phyloP scores from a whole-genome alignment of 2,113 vertebrate genomes.

The Manacus vitellinus region DNA sequence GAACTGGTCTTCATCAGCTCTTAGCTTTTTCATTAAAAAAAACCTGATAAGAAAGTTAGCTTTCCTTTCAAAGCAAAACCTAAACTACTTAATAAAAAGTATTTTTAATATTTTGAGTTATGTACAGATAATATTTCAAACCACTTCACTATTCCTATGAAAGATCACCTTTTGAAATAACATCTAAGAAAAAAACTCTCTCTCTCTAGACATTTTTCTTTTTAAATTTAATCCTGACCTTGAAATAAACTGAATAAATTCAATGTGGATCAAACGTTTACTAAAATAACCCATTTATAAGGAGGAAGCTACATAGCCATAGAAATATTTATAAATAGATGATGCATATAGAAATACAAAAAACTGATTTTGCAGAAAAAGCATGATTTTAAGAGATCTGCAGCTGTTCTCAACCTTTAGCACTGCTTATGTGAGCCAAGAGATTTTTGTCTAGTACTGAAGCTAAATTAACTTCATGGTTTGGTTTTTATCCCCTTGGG shows the following conservation, averaged over 20 bases:
- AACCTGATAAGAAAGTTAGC: neutral
- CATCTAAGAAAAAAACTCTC: neutral
- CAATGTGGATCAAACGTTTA: neutral
- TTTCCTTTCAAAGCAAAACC: neutral
- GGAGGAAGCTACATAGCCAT: slow-evolving; percentile 38
- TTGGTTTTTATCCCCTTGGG: slow-evolving; percentile 59
- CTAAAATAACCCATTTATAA: slow-evolving; percentile 41
- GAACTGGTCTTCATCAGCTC: neutral
- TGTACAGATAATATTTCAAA: neutral
- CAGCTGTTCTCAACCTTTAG: slow-evolving; percentile 74
- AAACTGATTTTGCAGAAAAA: slow-evolving; percentile 73
- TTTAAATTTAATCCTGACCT: slow-evolving; percentile 11
- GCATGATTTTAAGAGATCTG: slow-evolving; percentile 74
- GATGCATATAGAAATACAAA: slow-evolving; percentile 54
- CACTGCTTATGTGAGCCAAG: slow-evolving; percentile 65
- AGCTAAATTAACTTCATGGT: slow-evolving; percentile 72
- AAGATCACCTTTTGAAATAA: neutral
- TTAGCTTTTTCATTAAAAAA: neutral
- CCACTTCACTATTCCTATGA: neutral
- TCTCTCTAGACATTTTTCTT: neutral
- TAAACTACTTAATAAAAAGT: neutral
- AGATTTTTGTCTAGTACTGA: slow-evolving; percentile 69
- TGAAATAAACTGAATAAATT: slow-evolving; percentile 6
- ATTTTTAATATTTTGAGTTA: neutral
- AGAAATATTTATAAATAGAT: slow-evolving; percentile 70